phyloP scores from a whole-genome alignment of 2,113 vertebrate genomes.

The Poeciliopsis turrubarensis region DNA sequence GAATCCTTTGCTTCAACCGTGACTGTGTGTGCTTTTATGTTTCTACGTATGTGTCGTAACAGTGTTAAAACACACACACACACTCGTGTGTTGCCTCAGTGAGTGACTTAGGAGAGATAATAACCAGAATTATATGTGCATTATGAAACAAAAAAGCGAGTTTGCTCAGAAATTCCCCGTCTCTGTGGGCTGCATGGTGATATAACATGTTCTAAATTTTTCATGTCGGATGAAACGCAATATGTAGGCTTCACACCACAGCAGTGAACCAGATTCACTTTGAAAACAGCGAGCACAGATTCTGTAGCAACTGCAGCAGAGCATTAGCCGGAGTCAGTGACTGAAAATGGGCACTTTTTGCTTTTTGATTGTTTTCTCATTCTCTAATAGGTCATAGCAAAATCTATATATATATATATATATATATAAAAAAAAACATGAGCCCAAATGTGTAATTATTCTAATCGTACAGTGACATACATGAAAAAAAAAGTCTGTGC shows the following conservation, averaged over 20 bases:
- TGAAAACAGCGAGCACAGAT: background rate
- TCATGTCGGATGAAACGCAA: background rate
- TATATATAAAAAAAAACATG: too few relatives aligned
- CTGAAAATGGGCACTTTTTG: background rate
- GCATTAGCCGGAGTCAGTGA: background rate
- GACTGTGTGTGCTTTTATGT: background rate
- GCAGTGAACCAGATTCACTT: background rate
- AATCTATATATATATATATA: background rate
- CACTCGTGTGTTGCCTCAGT: background rate
- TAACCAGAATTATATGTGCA: background rate
- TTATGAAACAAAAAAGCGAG: background rate
- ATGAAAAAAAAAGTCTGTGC: too few relatives aligned
- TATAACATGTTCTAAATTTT: slow-evolving; percentile 1
- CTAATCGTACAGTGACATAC: too few relatives aligned
- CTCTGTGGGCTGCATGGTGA: background rate
- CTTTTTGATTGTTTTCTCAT: background rate
- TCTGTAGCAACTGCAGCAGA: background rate
- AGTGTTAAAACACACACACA: background rate
- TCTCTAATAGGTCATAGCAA: background rate
- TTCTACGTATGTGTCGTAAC: background rate
- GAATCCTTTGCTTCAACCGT: too few relatives aligned
- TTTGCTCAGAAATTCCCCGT: background rate
- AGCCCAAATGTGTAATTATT: too few relatives aligned
- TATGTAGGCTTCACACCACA: background rate
- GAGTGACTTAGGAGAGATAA: background rate